phyloP scores from a whole-genome alignment of 2,888 invertebrate species.

The Crepidodera aurea region DNA sequence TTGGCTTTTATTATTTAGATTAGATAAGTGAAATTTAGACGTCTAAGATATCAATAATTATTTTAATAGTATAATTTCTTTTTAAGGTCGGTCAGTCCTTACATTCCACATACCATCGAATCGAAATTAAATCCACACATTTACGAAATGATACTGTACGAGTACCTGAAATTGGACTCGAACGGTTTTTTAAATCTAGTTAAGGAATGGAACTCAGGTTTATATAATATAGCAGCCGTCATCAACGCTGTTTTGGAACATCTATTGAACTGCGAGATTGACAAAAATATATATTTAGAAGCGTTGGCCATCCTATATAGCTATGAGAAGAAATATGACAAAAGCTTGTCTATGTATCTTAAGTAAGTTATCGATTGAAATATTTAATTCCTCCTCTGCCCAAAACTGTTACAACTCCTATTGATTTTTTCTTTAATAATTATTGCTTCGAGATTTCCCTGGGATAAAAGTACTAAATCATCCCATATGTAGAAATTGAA shows the following conservation, averaged over 20 bases:
- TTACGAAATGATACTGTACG: slow-evolving; percentile 94
- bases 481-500: too few species aligned
- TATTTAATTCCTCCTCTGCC: too few species aligned
- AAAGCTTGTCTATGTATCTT: slow-evolving; percentile 89
- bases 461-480: too few species aligned
- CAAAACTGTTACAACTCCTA: too few species aligned
- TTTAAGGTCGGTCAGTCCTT: slow-evolving; percentile 76
- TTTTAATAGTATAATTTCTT: too few species aligned
- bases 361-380: slow-evolving; percentile 73
- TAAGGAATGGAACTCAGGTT: slow-evolving; percentile 85
- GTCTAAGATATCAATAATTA: too few species aligned
- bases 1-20: too few species aligned
- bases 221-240: slow-evolving; percentile 85
- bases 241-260: slow-evolving; percentile 87
- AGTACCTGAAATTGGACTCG: slow-evolving; percentile 86
- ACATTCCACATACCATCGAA: slow-evolving; percentile 78
- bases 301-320: slow-evolving; percentile 90
- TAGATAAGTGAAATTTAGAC: too few species aligned
- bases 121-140: slow-evolving; percentile 81
- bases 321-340: slow-evolving; percentile 87
- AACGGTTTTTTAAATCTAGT: slow-evolving; percentile 84
- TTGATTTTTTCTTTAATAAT: too few species aligned
- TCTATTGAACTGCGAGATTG: slow-evolving; percentile 72
- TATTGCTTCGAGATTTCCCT: too few species aligned
- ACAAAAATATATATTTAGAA: slow-evolving; percentile 80